Conservation (phyloP, 2,797 vertebrate species). For the Scomberomorus guttatus region DNA sequence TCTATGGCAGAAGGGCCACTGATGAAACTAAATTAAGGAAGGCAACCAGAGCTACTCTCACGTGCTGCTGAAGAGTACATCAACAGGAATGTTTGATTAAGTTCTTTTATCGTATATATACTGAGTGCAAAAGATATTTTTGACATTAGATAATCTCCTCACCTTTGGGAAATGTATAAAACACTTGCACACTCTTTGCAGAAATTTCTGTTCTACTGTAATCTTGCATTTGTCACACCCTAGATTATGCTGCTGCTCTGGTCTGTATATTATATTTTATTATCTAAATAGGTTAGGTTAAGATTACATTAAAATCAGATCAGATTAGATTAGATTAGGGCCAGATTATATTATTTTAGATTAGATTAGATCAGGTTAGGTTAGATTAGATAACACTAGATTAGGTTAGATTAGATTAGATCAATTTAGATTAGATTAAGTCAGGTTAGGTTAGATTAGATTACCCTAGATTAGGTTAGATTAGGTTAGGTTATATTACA, state of each 20-base stretch:
- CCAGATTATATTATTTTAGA: background rate
- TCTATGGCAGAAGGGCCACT: background rate
- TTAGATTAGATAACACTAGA: background rate
- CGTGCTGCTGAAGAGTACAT: background rate
- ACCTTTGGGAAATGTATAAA: too few species aligned
- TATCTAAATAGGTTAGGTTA: background rate
- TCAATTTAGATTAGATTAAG: background rate
- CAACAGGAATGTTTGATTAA: background rate
- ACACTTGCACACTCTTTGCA: too few species aligned
- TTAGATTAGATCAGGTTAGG: background rate
- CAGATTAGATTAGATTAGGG: background rate
- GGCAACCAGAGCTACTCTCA: background rate
- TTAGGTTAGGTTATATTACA: background rate
- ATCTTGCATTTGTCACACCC: too few species aligned
- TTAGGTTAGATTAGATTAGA: background rate
- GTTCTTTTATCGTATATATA: background rate
- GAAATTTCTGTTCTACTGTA: too few species aligned
- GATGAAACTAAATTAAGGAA: background rate
- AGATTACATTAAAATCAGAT: too few species aligned
- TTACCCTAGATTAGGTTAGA: background rate
- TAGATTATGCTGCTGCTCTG: too few species aligned
- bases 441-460: background rate
- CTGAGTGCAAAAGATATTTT: background rate
- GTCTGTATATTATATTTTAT: background rate
- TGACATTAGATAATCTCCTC: background rate